These are phyloP conservation scores for Serranus cabrilla DNA, from an alignment of 2,797 vertebrate genomes.

Conservation along the genomic window DNA sequence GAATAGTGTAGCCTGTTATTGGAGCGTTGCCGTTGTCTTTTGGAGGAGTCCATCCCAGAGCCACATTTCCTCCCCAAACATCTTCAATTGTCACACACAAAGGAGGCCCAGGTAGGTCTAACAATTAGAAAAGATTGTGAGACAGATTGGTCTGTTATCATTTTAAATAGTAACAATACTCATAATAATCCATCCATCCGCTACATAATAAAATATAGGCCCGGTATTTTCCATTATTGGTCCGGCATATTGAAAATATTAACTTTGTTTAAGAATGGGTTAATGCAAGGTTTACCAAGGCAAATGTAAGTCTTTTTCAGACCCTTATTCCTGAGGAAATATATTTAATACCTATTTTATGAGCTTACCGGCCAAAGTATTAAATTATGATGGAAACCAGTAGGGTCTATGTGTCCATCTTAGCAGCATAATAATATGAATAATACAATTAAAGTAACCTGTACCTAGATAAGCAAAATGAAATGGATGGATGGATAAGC, in stretches of 20 bases:
- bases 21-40: conserved; percentile 95
- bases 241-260: no score
- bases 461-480: not conserved
- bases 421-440: not conserved
- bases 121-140: conserved; percentile 7
- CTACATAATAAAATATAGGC: no score
- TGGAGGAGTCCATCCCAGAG: conserved; percentile 94
- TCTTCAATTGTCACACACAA: conserved; percentile 92
- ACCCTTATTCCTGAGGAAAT: not conserved
- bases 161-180: not conserved
- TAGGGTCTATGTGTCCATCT: not conserved
- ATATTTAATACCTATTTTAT: not conserved
- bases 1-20: conserved; percentile 97
- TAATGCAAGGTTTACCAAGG: not conserved
- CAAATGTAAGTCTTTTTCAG: not conserved
- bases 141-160: not conserved
- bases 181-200: no score
- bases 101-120: conserved; percentile 96
- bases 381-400: not conserved
- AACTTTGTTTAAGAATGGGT: not conserved
- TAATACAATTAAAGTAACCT: not conserved
- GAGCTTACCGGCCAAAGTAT: not conserved
- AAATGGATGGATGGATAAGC: not conserved
- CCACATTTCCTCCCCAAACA: conserved; percentile 96
- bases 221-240: no score